A percentile compares a stretch with the other conserved stretches of the same genome.
phyloP scores from a whole-genome alignment of 2,888 invertebrate species.

The Stenolophus ochropezus region DNA sequence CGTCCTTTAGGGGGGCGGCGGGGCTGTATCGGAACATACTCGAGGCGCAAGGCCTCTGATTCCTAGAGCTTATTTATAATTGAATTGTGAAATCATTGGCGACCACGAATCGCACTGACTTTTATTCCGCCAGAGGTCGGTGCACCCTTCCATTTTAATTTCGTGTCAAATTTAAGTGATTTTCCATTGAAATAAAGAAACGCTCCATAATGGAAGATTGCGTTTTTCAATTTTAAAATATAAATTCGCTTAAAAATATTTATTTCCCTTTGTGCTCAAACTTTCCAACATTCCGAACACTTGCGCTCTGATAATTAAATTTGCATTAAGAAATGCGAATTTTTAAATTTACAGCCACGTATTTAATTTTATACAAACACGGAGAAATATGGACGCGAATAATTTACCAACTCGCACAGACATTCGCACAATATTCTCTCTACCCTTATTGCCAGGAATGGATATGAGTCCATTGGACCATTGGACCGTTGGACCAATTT shows the following conservation, averaged over 20 bases:
- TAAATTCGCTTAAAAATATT: constrained; percentile 20
- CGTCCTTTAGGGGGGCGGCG: background rate
- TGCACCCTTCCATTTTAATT: constrained; percentile 48
- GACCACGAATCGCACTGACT: constrained; percentile 45
- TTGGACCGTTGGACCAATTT: too few species aligned
- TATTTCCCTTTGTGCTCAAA: background rate
- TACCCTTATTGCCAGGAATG: too few species aligned
- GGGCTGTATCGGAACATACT: background rate
- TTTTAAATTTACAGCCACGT: constrained; percentile 1
- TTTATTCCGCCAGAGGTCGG: constrained; percentile 43
- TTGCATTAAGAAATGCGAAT: background rate
- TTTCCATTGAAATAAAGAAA: constrained; percentile 46
- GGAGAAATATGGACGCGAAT: background rate
- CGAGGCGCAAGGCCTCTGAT: constrained; percentile 15
- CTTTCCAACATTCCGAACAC: background rate
- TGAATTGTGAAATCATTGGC: constrained; percentile 59
- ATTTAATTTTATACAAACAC: background rate
- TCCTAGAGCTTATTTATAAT: constrained; percentile 58
- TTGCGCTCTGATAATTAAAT: background rate
- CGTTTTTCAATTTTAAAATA: constrained; percentile 24
- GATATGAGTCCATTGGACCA: too few species aligned
- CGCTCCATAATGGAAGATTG: constrained; percentile 8
- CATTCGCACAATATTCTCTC: too few species aligned
- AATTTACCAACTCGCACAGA: background rate
- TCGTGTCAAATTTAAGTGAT: constrained; percentile 48